Conservation (phyloP, 1,140 invertebrate species). For the Wiebesia pumilae region DNA sequence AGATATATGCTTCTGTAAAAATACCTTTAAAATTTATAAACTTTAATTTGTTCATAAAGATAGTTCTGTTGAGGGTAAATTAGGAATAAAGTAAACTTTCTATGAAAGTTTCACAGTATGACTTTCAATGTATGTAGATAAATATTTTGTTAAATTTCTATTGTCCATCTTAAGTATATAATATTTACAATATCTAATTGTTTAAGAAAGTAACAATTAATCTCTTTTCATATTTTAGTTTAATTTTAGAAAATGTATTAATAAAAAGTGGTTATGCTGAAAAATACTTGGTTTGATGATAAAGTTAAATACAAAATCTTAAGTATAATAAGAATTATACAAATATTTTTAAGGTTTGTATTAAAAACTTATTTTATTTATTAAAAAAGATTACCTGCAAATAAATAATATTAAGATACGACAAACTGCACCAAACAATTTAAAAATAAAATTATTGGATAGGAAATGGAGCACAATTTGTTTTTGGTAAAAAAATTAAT, state of each 20-base stretch:
- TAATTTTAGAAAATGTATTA: too few species aligned
- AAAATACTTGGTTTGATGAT: too few species aligned
- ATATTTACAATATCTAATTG: too few species aligned
- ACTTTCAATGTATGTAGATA: slow-evolving; percentile 31
- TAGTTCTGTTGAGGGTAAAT: background rate
- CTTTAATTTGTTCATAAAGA: too few species aligned
- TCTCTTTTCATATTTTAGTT: too few species aligned
- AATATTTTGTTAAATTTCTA: slow-evolving; percentile 29
- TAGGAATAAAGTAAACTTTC: slow-evolving; percentile 24
- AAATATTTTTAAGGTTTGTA: slow-evolving; percentile 16
- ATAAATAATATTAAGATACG: background rate
- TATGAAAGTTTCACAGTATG: slow-evolving; percentile 42
- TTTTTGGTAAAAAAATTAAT: background rate
- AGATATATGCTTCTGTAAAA: too few species aligned
- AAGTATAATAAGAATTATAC: background rate
- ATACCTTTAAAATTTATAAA: too few species aligned
- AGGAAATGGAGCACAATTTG: background rate
- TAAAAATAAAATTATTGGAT: background rate
- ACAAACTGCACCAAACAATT: too few species aligned
- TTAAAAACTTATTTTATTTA: background rate
- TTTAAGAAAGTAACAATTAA: too few species aligned
- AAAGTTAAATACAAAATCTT: background rate
- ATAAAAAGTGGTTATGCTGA: too few species aligned
- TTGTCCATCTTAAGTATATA: too few species aligned
- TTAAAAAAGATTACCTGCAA: background rate